These are phyloP conservation scores for Bothrops jararaca DNA, from an alignment of 2,113 vertebrate genomes.

Conservation along the genomic window DNA sequence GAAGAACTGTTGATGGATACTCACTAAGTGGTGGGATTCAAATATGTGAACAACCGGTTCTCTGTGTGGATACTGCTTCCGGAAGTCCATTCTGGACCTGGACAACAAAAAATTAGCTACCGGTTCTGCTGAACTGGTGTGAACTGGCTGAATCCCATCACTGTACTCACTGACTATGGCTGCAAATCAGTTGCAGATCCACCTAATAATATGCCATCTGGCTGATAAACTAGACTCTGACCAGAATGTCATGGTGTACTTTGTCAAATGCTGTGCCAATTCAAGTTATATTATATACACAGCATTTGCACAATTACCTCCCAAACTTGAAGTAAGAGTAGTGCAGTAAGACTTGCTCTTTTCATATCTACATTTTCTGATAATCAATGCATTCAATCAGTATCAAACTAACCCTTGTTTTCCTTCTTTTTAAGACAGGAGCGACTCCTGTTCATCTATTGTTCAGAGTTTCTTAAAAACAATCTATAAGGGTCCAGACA, in stretches of 20 bases:
- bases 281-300: neutral
- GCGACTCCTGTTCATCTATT: no score
- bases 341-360: neutral
- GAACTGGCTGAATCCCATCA: no score
- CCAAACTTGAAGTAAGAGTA: neutral
- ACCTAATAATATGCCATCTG: neutral
- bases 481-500: neutral
- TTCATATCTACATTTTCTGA: neutral
- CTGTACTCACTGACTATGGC: neutral
- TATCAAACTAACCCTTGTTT: neutral
- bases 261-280: neutral
- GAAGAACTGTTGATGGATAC: neutral
- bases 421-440: no score
- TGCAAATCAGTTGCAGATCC: neutral
- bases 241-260: neutral
- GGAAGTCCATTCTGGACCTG: no score
- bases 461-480: no score
- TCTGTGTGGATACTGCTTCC: no score
- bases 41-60: no score
- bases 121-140: no score
- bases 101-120: no score
- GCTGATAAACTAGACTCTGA: neutral
- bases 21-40: neutral
- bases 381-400: neutral
- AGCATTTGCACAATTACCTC: neutral